Percentiles rank a stretch among this genome's conserved stretches.
These are phyloP conservation scores for Chloroceryle amazona DNA, from an alignment of 2,797 vertebrate species.

Conservation along the genomic window DNA sequence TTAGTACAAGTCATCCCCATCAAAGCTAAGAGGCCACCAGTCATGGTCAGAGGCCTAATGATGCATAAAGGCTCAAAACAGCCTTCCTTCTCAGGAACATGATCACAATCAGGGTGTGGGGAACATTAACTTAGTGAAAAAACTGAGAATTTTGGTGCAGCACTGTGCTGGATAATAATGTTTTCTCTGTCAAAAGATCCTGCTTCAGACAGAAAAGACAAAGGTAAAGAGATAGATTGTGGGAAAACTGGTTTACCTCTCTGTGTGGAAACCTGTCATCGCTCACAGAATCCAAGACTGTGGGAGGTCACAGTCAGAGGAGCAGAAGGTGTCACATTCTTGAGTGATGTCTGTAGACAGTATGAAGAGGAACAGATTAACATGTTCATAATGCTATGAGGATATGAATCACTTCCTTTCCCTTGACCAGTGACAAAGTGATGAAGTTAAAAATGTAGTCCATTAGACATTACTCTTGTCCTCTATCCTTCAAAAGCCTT, in stretches of 20 bases:
- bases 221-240: not conserved
- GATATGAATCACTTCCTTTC: conserved; percentile 23
- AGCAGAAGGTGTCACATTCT: not conserved
- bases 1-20: not conserved
- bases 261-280: not conserved
- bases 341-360: not conserved
- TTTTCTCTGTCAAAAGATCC: not conserved
- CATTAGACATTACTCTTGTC: not conserved
- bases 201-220: not conserved
- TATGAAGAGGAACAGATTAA: not conserved
- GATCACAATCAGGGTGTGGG: not conserved
- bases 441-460: not conserved
- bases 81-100: not conserved
- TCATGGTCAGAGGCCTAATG: not conserved
- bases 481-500: not conserved
- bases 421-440: not conserved
- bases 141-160: not conserved
- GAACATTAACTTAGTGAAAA: not conserved
- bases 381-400: not conserved
- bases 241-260: not conserved
- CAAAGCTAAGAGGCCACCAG: not conserved
- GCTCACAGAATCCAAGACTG: not conserved
- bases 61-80: not conserved
- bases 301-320: not conserved
- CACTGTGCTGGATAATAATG: not conserved